Evolutionary conservation across 2,888 invertebrate genomes (phyloP), one percentile per base, ranked within the genome.

Genomic region (Ornithoptera alexandrae): DNA sequence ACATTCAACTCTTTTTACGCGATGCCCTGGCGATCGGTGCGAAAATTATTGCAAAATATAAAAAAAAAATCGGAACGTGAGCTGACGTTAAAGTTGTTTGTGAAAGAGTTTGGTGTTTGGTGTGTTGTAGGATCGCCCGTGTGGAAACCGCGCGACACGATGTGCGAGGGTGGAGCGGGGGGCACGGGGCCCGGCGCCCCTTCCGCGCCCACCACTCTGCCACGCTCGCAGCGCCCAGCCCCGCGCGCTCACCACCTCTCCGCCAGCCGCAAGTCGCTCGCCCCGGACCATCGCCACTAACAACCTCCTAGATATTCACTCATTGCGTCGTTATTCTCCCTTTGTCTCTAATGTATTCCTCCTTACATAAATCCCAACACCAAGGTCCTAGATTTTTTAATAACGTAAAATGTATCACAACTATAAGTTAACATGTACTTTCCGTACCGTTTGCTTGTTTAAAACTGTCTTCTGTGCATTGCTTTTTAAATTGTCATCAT

Each of bases 91-190:
- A 72, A 72, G 71, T 70, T 70, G 64, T 64, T 74, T 77, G 76
- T 81, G 76, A 92, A 93, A 93, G 93, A 93, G 93, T 93, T 93
- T 86, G 92, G 93, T 93, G 92, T 92, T 93, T 93, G 93, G 90
- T 94, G 93, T 94, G 94, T 95, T 95, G 94, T 95, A 96, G 98
- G 98, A 94, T 98, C 98, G 93, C 98, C 98, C 92, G 97, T 98
- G 94, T 98, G 98, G 98, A 98, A 98, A 95, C 98, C 98, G 93
- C 96, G 98, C 94, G 97, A 98, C 94, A 95, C 94, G 94, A 92
- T 93, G 93, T 92, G 93, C 92, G 94, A 94, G 90, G 90, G 90
- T 75, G 78, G 74, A 80, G 80, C 71, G 81, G 76, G 69, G 73
- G 75, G 70, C 71, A 79, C 74, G 72, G 77, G 76, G 73, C 73